phyloP scores from a whole-genome alignment of 2,113 vertebrate species.

The Poeciliopsis turrubarensis region DNA sequence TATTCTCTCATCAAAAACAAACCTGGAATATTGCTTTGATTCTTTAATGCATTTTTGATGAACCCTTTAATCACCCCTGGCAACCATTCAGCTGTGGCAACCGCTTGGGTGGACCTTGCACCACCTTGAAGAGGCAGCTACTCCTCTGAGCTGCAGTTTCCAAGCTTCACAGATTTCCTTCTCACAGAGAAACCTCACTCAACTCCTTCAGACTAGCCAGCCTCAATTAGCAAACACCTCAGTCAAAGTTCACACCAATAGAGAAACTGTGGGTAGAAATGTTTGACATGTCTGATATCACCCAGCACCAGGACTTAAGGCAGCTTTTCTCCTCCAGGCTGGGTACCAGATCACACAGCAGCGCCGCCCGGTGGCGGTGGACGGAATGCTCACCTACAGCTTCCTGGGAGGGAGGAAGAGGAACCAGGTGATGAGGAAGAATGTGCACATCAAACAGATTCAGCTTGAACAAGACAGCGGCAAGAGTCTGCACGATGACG shows the following conservation, averaged over 20 bases:
- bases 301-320: not conserved
- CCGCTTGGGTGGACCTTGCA: too few species aligned
- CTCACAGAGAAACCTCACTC: too few species aligned
- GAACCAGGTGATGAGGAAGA: slow-evolving; percentile 82
- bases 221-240: not conserved
- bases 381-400: slow-evolving; percentile 85
- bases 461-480: slow-evolving; percentile 99
- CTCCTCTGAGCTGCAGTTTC: too few species aligned
- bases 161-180: too few species aligned
- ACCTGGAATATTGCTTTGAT: too few species aligned
- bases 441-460: slow-evolving; percentile 90
- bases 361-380: slow-evolving; percentile 89
- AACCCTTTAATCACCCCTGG: too few species aligned
- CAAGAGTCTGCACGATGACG: slow-evolving; percentile 93
- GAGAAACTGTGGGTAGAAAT: not conserved
- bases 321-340: slow-evolving; percentile 76
- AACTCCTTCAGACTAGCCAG: too few species aligned
- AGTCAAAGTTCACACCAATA: not conserved
- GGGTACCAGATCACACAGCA: slow-evolving; percentile 99
- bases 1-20: too few species aligned
- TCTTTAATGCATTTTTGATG: too few species aligned
- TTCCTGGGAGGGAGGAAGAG: slow-evolving; percentile 75
- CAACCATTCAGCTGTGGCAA: too few species aligned
- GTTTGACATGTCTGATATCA: too few species aligned
- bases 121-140: too few species aligned